Conservation (phyloP, 1,140 invertebrate species). For the Magallana ariakensis region DNA sequence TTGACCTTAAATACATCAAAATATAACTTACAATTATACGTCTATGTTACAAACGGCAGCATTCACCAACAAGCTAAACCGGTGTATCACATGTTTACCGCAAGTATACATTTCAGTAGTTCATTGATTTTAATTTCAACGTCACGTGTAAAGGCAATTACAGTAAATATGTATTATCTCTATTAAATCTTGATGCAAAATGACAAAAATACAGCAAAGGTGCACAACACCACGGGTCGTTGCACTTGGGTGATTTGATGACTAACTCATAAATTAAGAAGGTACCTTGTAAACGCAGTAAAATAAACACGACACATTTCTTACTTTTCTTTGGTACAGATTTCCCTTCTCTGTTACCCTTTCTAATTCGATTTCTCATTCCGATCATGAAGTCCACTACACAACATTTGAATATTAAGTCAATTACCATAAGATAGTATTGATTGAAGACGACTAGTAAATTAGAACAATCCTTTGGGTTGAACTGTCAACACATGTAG, state of each 20-base stretch:
- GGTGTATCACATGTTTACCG: slow-evolving; percentile 1
- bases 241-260: neutral
- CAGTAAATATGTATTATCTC: neutral
- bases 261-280: neutral
- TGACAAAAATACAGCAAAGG: neutral
- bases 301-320: neutral
- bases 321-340: neutral
- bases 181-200: neutral
- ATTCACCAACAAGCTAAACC: neutral
- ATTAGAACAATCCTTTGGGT: no score
- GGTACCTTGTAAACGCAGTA: neutral
- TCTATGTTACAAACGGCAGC: no score
- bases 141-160: neutral
- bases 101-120: neutral
- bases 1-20: no score
- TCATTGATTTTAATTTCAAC: neutral
- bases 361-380: neutral
- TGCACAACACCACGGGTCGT: neutral
- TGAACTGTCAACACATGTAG: no score
- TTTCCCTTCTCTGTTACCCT: neutral
- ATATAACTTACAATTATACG: no score
- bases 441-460: no score
- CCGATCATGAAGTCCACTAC: neutral
- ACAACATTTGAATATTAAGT: neutral
- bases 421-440: no score